Base-by-base conservation (phyloP, 2,113 vertebrate genomes). In the Origma solitaria region DNA sequence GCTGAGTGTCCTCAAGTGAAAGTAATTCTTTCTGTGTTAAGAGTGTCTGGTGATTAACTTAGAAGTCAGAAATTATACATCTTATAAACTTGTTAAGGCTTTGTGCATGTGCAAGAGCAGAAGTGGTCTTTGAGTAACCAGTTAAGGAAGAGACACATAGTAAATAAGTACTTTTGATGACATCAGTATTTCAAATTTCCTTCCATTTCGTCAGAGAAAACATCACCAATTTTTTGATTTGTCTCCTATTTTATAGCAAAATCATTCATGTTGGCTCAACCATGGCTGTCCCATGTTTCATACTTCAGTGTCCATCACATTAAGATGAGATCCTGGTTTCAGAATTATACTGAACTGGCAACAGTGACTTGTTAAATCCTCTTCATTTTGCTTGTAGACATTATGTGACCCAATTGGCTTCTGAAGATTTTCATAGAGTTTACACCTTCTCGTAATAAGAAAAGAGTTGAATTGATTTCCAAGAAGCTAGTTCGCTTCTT, bases 391-490 rank as follows among this genome's bases (percentile, higher is more conserved):
- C 27, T 65, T 79, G 40, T 42, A 65, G 37, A 44, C 7, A 69
- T 31, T 15, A 15, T 19, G 25, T 5, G 5, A 82, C 13, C 10
- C 33, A 37, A 44, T 23, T 27, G 19, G 23, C 24, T 47, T 23
- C 19, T 91, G 70, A 87, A 70, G 30, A 30, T 75, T 66, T 94
- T 79, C 1, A 0, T 18, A 33, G 22, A 31, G 4, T 33, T 81
- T 82, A 21, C 0, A 0, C 7, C 4, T 17, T 18, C 37, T 81
- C 72, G 20, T 69, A 14, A 37, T 60, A 76, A 60, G 49, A 56
- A 51, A 61, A 82, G 35, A 54, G 1, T 5, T 80, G 15, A 23
- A 68, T 75, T 73, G 45, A 62, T 58, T 87, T 90, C 21, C 35
- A 35, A 25, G 20, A 56, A 84, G 22, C 16, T 22, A 22, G 7